Evolutionary conservation across 2,888 invertebrate genomes (phyloP), one percentile per base, ranked within the genome.

Genomic region (Mesopsocus fuscifrons): DNA sequence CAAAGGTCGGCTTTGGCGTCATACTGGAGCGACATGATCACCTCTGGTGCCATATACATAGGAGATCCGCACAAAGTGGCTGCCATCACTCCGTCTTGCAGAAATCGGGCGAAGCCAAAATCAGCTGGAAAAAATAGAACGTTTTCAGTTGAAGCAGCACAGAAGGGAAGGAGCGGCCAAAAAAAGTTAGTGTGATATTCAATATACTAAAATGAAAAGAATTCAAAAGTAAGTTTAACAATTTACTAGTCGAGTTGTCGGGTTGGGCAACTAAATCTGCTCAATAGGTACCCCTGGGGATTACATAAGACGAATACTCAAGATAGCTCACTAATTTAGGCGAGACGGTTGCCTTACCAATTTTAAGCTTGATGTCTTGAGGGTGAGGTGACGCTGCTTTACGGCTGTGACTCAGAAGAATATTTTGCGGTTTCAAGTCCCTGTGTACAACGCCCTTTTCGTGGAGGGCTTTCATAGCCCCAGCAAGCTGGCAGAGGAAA

Each of bases 1-100:
- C 98, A 98, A 46, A 98, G 72, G 66, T 98, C 98, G 8, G 98
- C 98, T 68, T 98, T 98, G 43, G 94, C 95, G 63, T 94, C 94
- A 59, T 98, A 98, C 58, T 95, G 89, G 48, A 91, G 66, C 2
- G 95, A 95, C 95, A 98, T 97, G 55, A 98, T 98, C 43, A 98
- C 95, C 69, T 97, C 95, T 1, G 95, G 95, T 26, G 95, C 95
- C 97, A 98, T 98, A 60, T 98, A 98, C 98, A 98, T 98, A 11
- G 98, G 98, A 40, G 97, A 98, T 38, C 98, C 98, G 64, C 98
- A 98, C 33, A 99, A 69, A 23, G 98, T 98, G 48, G 94, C 97
- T 44, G 98, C 98, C 98, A 98, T 99, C 44, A 92, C 94, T 49
- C 98, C 98, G 60, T 97, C 97, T 64, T 89, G 85, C 38, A 99